A percentile compares a stretch with the other conserved stretches of the same genome.
phyloP scores from a whole-genome alignment of 2,888 invertebrate species.

The Dastarcus helophoroides region DNA sequence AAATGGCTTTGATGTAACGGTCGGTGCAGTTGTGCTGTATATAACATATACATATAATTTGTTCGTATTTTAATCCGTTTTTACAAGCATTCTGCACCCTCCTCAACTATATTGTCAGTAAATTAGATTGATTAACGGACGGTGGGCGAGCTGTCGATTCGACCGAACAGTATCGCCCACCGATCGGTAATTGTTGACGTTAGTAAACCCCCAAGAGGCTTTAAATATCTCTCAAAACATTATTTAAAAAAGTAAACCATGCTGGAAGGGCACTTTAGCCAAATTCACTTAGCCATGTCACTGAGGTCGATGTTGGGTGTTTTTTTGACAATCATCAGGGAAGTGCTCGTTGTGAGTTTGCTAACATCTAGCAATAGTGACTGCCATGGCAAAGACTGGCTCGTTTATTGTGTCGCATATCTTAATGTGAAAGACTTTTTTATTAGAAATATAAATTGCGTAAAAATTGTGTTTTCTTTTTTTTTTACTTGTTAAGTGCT shows the following conservation, averaged over 20 bases:
- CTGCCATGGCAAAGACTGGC: constrained; percentile 32
- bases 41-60: constrained; percentile 8
- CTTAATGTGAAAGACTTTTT: constrained; percentile 37
- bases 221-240: constrained; percentile 24
- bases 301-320: constrained; percentile 11
- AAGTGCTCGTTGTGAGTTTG: constrained; percentile 29
- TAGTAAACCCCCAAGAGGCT: constrained; percentile 30
- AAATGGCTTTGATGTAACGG: constrained; percentile 25
- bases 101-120: constrained; percentile 22
- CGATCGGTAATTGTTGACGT: constrained; percentile 19
- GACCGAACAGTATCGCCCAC: too few species aligned
- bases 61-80: constrained; percentile 3
- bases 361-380: constrained; percentile 28
- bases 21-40: constrained; percentile 21
- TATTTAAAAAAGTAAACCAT: constrained; percentile 26
- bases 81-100: constrained; percentile 15
- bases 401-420: constrained; percentile 33
- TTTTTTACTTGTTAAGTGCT: constrained; percentile 16
- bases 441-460: constrained; percentile 35
- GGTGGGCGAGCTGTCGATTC: too few species aligned
- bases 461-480: too few species aligned
- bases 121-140: too few species aligned
- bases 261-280: constrained; percentile 36
- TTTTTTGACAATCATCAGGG: constrained; percentile 9
- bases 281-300: constrained; percentile 22